phyloP scores from a whole-genome alignment of 1,140 invertebrate species.

The Lepidurus couesii region DNA sequence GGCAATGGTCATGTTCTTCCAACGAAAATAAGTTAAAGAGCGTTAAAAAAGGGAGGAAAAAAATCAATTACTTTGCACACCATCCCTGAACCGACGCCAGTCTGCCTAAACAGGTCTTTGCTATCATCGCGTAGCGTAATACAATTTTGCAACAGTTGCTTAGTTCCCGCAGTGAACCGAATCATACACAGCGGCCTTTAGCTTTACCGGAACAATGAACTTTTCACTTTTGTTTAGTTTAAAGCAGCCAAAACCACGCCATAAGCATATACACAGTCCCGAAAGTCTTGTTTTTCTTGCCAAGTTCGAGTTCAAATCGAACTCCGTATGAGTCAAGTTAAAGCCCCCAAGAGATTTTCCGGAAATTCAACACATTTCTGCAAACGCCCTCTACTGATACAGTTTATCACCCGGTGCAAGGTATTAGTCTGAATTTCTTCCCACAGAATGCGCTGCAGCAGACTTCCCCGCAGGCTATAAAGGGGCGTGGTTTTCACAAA shows the following conservation, averaged over 20 bases:
- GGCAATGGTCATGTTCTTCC: constrained; percentile 21
- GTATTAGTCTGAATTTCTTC: neutral
- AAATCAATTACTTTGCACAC: neutral
- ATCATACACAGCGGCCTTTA: neutral
- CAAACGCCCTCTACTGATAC: neutral
- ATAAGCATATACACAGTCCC: neutral
- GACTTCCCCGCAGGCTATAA: neutral
- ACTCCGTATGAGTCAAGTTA: neutral
- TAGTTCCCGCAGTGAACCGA: constrained; percentile 1
- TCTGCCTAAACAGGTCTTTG: constrained; percentile 5
- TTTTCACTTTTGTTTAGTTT: neutral
- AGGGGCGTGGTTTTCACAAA: neutral
- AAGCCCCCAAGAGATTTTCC: too few relatives aligned
- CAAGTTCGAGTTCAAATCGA: neutral
- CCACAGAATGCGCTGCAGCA: neutral
- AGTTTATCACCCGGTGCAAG: too few relatives aligned
- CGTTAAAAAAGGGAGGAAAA: constrained; percentile 6
- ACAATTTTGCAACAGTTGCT: constrained; percentile 22
- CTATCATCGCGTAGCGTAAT: constrained; percentile 5
- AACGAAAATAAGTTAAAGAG: constrained; percentile 7
- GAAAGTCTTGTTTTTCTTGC: neutral
- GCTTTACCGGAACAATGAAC: neutral
- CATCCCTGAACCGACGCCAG: neutral
- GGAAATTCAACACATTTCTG: too few relatives aligned
- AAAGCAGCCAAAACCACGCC: neutral